These are phyloP conservation scores for Gopherus flavomarginatus DNA, from an alignment of 2,113 vertebrate species.

Conservation along the genomic window DNA sequence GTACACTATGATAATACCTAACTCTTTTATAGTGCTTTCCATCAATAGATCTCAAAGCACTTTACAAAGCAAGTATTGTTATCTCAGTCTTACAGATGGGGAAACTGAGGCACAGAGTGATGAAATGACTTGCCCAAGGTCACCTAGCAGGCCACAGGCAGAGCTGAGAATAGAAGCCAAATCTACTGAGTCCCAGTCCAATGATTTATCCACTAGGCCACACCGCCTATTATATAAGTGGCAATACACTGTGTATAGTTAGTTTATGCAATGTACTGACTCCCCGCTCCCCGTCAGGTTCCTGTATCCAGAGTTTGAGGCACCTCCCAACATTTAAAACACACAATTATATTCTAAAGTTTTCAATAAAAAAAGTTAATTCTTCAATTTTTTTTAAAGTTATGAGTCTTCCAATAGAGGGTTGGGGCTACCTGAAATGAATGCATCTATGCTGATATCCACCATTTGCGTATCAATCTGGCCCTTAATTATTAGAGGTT, in stretches of 20 bases:
- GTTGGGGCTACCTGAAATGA: not conserved
- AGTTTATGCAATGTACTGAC: not conserved
- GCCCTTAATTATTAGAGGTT: not conserved
- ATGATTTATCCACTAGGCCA: not conserved
- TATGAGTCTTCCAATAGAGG: not conserved
- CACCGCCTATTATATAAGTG: not conserved
- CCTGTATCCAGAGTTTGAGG: not conserved
- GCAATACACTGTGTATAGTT: not conserved
- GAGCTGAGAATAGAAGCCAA: not conserved
- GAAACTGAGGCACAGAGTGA: not conserved
- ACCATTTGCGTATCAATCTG: not conserved
- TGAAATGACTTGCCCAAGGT: not conserved
- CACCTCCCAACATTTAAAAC: not conserved
- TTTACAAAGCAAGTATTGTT: not conserved
- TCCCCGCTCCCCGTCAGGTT: rapidly evolving
- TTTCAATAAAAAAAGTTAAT: not conserved
- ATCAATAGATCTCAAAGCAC: not conserved
- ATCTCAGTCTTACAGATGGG: not conserved
- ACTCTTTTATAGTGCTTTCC: not conserved
- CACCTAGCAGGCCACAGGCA: not conserved
- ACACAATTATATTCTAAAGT: not conserved
- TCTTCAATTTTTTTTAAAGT: not conserved
- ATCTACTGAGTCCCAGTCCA: not conserved
- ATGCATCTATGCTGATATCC: conserved; percentile 15
- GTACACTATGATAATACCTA: not conserved